Conservation (phyloP, 1,140 invertebrate genomes). For the Potamilus streckersoni region DNA sequence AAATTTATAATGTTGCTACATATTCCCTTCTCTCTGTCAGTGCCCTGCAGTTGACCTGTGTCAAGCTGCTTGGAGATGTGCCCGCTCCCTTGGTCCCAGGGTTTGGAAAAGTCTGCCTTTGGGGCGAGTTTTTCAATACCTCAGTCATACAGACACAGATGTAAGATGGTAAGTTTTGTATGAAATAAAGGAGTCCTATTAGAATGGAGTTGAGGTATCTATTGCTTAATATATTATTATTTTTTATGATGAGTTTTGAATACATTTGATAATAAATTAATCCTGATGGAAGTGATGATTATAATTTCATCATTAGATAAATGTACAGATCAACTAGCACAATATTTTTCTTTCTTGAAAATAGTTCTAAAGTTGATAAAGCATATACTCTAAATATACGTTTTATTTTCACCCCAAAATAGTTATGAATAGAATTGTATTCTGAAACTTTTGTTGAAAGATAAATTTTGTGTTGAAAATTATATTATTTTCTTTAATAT, state of each 20-base stretch:
- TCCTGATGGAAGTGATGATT: not conserved
- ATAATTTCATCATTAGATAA: not conserved
- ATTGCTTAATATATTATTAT: not conserved
- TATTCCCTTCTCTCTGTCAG: slow-evolving; percentile 1
- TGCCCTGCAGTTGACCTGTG: slow-evolving; percentile 20
- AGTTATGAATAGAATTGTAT: not conserved
- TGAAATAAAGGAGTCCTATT: not conserved
- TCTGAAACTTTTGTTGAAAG: not conserved
- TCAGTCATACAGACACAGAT: slow-evolving; percentile 25
- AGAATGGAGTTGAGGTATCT: not conserved
- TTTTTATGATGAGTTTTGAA: not conserved
- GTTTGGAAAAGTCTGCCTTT: slow-evolving; percentile 11
- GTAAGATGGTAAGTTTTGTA: slow-evolving; percentile 24
- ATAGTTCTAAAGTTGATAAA: too few species aligned
- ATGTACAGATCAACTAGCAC: not conserved
- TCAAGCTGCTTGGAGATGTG: slow-evolving; percentile 16
- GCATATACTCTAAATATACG: too few species aligned
- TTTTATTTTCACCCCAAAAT: too few species aligned
- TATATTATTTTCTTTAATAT: not conserved
- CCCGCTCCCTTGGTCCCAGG: not conserved
- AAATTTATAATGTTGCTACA: not conserved
- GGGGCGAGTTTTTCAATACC: slow-evolving; percentile 27
- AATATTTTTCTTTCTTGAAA: too few species aligned
- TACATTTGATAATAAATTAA: not conserved
- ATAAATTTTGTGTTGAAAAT: too few species aligned